phyloP scores from a whole-genome alignment of 2,113 vertebrate genomes.

The Phrynosoma blainvillii region DNA sequence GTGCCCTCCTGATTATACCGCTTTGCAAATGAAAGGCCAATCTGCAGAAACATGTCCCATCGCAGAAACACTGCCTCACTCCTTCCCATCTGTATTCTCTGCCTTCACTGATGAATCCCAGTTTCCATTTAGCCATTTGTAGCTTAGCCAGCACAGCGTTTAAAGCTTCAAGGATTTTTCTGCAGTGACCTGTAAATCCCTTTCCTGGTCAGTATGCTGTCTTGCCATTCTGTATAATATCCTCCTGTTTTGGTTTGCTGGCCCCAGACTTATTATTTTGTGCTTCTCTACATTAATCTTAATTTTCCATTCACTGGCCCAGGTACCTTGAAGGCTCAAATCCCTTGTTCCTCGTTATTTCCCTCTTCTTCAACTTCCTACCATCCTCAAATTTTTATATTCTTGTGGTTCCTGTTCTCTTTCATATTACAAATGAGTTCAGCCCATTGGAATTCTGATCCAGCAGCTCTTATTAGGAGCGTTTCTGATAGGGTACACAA shows the following conservation, averaged over 20 bases:
- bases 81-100: constrained; percentile 24
- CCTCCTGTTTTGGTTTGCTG: constrained; percentile 61
- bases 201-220: constrained; percentile 66
- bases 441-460: constrained; percentile 61
- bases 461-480: constrained; percentile 43
- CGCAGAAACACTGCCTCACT: background rate
- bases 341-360: constrained; percentile 74
- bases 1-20: background rate
- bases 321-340: constrained; percentile 63
- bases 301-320: constrained; percentile 69
- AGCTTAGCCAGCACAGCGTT: constrained; percentile 54
- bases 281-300: constrained; percentile 73
- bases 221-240: constrained; percentile 66
- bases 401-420: constrained; percentile 51
- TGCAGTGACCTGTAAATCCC: constrained; percentile 70
- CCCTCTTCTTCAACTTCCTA: constrained; percentile 62
- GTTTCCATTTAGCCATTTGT: constrained; percentile 49
- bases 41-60: background rate
- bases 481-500: constrained; percentile 31
- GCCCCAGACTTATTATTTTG: constrained; percentile 71
- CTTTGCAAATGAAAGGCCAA: constrained; percentile 16
- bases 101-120: constrained; percentile 3
- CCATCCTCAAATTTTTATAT: constrained; percentile 49
- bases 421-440: constrained; percentile 64
- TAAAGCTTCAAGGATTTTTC: constrained; percentile 67